Evolutionary conservation across 1,140 invertebrate genomes (phyloP), one percentile per base, ranked within the genome.

Genomic region (Heliconius eleuchia): DNA sequence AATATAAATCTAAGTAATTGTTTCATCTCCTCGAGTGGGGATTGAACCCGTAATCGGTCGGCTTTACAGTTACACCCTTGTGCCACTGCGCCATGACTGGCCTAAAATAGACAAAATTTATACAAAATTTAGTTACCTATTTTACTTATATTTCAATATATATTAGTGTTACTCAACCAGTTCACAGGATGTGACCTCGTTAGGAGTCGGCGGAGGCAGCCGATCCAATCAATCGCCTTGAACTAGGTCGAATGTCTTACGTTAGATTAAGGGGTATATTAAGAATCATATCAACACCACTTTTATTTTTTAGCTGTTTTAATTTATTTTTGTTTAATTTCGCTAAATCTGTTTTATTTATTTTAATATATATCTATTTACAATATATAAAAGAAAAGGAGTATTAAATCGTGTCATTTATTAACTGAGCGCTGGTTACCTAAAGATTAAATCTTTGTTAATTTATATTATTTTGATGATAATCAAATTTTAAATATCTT

Each of bases 161-260:
- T 66, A 66, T 66, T 27, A 66, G 57, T 27, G 9, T 27, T 66
- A 27, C n/a, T 9, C 57, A 11, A 27, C 57, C 73, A 27, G 78
- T 76, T 76, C 77, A 42, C 78, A 79, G 73, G 78, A 79, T 76
- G 78, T 76, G 78, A 79, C 78, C 78, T 79, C 78, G 78, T 79
- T 80, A 76, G 70, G 19, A 74, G 60, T 76, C 78, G 50, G 74
- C 46, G 70, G 27, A 76, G 66, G 70, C 74, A 76, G 78, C 74
- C 74, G 76, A 80, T 73, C 66, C 74, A 80, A 80, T 80, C 70
- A 76, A 80, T 80, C 74, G 70, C 60, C 66, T 55, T n/a, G 37
- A 80, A 76, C 70, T 80, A 80, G 74, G 74, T 80, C 70, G 78
- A 46, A 74, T 76, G 78, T 80, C 78, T 80, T 76, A 71, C 74